phyloP scores from a whole-genome alignment of 2,797 vertebrate genomes.

The Siniperca undulata region DNA sequence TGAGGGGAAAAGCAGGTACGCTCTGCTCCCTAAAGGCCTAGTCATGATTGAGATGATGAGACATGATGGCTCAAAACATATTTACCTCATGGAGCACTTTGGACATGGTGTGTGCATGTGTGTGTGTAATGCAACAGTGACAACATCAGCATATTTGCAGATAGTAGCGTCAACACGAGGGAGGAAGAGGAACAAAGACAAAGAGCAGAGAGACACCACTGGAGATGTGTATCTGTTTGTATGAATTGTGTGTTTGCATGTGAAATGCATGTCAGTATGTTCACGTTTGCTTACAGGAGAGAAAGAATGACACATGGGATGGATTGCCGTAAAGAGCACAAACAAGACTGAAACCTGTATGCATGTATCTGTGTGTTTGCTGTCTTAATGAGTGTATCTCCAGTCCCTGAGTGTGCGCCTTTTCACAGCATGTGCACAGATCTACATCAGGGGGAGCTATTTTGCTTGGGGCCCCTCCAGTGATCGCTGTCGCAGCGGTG shows the following conservation, averaged over 20 bases:
- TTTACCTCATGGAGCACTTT: slow-evolving; percentile 63
- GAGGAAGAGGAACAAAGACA: slow-evolving; percentile 21
- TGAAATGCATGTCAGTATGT: background rate
- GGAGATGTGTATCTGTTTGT: slow-evolving; percentile 39
- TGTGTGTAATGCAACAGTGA: slow-evolving; percentile 35
- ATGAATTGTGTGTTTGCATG: background rate
- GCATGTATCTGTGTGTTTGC: background rate
- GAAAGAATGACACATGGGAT: background rate
- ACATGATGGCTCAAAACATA: slow-evolving; percentile 73
- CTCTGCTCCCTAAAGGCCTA: slow-evolving; percentile 63
- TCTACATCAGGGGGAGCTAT: slow-evolving; percentile 36
- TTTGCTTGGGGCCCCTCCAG: slow-evolving; percentile 21
- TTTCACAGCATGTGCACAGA: slow-evolving; percentile 26
- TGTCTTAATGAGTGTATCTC: slow-evolving; percentile 19
- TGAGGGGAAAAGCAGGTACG: slow-evolving; percentile 11
- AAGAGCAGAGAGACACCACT: slow-evolving; percentile 12
- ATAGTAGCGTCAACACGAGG: slow-evolving; percentile 28
- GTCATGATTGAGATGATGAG: slow-evolving; percentile 76
- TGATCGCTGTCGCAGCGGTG: slow-evolving; percentile 18
- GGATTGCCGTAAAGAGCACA: background rate
- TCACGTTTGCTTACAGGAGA: slow-evolving; percentile 14
- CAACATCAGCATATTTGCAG: slow-evolving; percentile 71
- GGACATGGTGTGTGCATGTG: slow-evolving; percentile 34
- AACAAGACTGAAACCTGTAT: slow-evolving; percentile 7
- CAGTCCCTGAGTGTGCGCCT: slow-evolving; percentile 1